These are phyloP conservation scores for Pollenia labialis DNA, from an alignment of 2,888 invertebrate species.

Conservation along the genomic window DNA sequence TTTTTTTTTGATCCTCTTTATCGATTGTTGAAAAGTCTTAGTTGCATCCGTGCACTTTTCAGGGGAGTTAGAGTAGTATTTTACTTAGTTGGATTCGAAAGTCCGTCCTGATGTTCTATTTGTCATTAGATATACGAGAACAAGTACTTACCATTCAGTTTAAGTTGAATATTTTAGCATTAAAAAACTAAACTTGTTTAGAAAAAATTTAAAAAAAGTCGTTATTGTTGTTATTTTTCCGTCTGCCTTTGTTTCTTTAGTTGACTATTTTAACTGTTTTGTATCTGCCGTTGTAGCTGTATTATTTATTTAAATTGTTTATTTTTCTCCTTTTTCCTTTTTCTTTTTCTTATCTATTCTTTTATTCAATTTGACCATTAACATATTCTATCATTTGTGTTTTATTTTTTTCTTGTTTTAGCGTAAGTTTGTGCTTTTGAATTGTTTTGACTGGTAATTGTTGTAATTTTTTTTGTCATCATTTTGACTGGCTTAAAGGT, in stretches of 20 bases:
- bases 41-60: constrained; percentile 6
- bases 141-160: constrained; percentile 10
- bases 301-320: constrained; percentile 34
- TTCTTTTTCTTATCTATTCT: constrained; percentile 5
- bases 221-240: constrained; percentile 1
- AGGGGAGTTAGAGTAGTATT: not conserved
- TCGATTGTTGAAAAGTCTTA: not conserved
- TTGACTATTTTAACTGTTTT: not conserved
- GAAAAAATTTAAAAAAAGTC: not conserved
- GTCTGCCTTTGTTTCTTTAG: constrained; percentile 3
- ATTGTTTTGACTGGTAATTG: constrained; percentile 22
- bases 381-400: constrained; percentile 11
- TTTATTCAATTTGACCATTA: constrained; percentile 33
- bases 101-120: not conserved
- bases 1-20: not conserved
- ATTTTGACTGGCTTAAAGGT: not conserved
- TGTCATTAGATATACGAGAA: constrained; percentile 7
- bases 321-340: not conserved
- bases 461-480: not conserved
- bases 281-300: constrained; percentile 7
- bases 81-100: not conserved
- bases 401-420: not conserved
- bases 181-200: not conserved
- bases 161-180: not conserved
- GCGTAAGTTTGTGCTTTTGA: constrained; percentile 5